Evolutionary conservation across 2,888 invertebrate species (phyloP), one percentile per base, ranked within the genome.

Genomic region (Myopa testacea): DNA sequence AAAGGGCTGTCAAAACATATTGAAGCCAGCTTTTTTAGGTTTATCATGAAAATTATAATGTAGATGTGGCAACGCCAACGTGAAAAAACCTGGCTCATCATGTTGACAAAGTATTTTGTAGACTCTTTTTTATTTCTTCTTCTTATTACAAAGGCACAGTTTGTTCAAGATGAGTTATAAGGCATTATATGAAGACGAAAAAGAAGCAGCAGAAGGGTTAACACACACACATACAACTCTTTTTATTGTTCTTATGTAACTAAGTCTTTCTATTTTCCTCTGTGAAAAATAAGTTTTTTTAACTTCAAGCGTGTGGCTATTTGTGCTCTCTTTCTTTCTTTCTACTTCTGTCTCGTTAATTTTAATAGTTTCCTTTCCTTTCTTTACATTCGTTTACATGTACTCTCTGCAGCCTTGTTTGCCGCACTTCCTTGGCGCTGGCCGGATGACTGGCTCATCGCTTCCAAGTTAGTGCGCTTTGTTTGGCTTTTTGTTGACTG

Each of bases 401-500:
- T 16, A 14, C 50, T 73, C 38, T 73, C 60, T 72, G 58, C 40
- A 38, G 58, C 45, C 40, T 62, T 63, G 45, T 62, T 55, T 34
- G 26, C 16, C 62, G 40, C 63, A 52, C 60, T 60, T 40, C 38
- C 73, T 45, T 12, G 34, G 60, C 62, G 40, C n/a, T 70, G 70
- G 70, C 37, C 16, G 14, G 60, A 19, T 60, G n/a, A 45, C 74
- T 6, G 55, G 55, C 50, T 70, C 6, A 8, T 26, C 14, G 52
- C 55, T 67, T 10, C n/a, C 38, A 26, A 26, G 34, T 34, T 14
- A 14, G 34, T 4, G 3, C 37, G 55, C 40, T 73, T 73, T 73
- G 60, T 73, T 73, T 16, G 4, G 45, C 34, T 73, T 71, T 58
- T 60, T 68, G 68, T 69, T 60, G n/a, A 69, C 58, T 75, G 75